Base-by-base conservation (phyloP, 2,888 invertebrate species). In the Erebia palarica region DNA sequence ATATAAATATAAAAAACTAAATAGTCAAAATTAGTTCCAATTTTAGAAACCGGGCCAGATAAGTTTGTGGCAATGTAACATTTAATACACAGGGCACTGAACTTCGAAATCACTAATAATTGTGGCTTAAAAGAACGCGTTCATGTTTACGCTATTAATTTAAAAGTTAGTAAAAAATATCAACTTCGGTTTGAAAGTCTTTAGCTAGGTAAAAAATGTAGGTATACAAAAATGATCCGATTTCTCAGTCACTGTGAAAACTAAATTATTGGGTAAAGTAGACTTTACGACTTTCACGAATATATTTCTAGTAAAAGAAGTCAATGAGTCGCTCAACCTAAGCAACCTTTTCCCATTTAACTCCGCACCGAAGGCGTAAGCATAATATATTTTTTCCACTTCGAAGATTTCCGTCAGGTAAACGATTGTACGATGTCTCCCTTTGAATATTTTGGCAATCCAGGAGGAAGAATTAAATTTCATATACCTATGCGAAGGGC, bases 331-430 rank as follows among this genome's bases (percentile, higher is more conserved):
- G 61, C 55, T 69, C 71, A 65, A 72, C 69, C 69, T 69, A 36
- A 36, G 64, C 67, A 65, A 68, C 72, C 72, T 72, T 69, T 71
- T 74, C 68, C 59, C 65, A 74, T 71, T 63, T 67, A 71, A 67
- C 63, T 47, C 21, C 65, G 36, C 61, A 58, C 21, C 42, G 42
- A 42, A 60, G 42, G 42, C 42, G 60, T 42, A 16, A 44, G 57
- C 27, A 58, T 58, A 58, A 60, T 60, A 44, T n/a, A 60, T 42
- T 60, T 59, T 59, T 44, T 60, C 60, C 60, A 44, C 60, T 60
- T 11, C 42, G 36, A 60, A 60, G 60, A 44, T 42, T 60, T 44
- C n/a, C 60, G 42, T 60, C n/a, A 14, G 42, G n/a, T 16, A 60
- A 60, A 44, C 44, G 60, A 60, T 60, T 60, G 60, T 44, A 60